Evolutionary conservation across 2,113 vertebrate genomes (phyloP).

Genomic region (Malurus elegans): DNA sequence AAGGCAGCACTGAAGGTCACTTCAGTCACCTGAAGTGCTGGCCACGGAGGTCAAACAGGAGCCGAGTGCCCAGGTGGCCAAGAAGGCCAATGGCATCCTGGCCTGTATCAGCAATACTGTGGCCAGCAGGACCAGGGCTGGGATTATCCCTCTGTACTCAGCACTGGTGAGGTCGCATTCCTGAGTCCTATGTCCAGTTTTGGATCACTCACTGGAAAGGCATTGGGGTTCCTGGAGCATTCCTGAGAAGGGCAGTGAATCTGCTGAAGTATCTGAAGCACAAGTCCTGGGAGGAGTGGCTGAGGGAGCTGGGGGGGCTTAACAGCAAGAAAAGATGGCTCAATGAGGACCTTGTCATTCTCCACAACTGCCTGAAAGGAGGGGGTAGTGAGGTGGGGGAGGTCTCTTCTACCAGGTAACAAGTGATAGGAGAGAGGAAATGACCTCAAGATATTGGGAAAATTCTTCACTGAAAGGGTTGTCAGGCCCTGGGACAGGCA

Average conservation of each 20-base stretch:
- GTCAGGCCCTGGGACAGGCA: not conserved
- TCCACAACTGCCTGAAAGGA: not conserved
- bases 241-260: not conserved
- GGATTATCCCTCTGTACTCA: fast-evolving
- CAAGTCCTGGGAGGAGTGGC: not conserved
- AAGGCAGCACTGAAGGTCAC: not conserved
- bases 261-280: not conserved
- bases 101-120: not conserved
- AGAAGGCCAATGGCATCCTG: not conserved
- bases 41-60: not conserved
- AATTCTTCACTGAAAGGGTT: not conserved
- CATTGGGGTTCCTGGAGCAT: not conserved
- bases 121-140: not conserved
- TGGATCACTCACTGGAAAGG: not conserved
- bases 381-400: too few relatives aligned
- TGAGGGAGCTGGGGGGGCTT: not conserved
- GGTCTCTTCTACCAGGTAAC: not conserved
- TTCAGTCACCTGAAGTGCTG: not conserved
- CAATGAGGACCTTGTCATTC: not conserved
- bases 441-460: not conserved
- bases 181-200: not conserved
- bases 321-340: not conserved
- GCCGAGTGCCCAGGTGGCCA: not conserved
- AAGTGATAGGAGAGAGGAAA: not conserved
- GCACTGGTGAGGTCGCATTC: not conserved